Conservation (phyloP, 2,888 invertebrate species). For the Plebejus melissa region DNA sequence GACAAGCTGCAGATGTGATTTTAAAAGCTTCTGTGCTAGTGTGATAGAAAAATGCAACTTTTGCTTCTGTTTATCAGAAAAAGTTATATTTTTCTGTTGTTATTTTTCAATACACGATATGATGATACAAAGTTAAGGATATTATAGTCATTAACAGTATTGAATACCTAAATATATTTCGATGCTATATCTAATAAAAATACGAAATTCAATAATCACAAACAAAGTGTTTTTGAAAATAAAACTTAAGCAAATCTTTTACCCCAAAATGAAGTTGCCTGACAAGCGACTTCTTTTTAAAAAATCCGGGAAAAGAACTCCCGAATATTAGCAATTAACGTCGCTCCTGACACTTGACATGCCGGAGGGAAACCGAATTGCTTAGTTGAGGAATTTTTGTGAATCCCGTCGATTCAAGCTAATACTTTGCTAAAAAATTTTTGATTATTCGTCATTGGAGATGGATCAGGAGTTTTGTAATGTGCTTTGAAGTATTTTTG, state of each 20-base stretch:
- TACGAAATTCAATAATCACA: background rate
- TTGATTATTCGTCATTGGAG: background rate
- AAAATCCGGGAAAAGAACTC: background rate
- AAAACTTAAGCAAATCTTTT: background rate
- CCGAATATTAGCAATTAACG: conserved; percentile 22
- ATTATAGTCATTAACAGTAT: too few relatives aligned
- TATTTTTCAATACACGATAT: background rate
- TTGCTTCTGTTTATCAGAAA: background rate
- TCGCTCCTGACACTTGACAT: conserved; percentile 20
- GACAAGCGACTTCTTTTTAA: background rate
- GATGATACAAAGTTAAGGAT: background rate
- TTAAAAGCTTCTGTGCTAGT: conserved; percentile 12
- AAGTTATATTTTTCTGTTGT: background rate
- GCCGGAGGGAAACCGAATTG: conserved; percentile 23
- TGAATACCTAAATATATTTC: background rate
- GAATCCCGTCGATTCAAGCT: conserved; percentile 13
- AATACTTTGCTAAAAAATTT: background rate
- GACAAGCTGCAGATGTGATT: conserved; percentile 31
- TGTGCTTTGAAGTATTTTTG: background rate
- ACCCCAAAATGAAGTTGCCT: background rate
- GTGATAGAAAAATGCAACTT: background rate
- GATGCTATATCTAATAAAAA: background rate
- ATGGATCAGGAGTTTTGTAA: background rate
- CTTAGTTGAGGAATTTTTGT: conserved; percentile 21
- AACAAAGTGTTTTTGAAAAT: background rate